Conservation (phyloP, 2,797 vertebrate species). For the Helostoma temminkii region DNA sequence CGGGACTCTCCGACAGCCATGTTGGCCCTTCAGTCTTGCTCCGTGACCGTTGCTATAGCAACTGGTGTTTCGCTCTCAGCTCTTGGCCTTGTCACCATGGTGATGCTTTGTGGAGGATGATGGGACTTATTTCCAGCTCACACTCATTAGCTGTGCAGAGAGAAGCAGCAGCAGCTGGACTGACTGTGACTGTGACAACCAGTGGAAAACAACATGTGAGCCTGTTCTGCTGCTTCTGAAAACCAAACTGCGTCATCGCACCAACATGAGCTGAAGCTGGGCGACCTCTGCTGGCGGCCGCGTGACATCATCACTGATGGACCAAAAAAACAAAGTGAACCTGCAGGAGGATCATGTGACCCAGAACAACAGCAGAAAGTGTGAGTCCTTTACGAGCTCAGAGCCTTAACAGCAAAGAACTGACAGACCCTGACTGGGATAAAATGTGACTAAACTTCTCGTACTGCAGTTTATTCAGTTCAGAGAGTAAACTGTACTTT, state of each 20-base stretch:
- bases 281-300: slow-evolving; percentile 33
- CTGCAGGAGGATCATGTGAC: background rate
- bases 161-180: slow-evolving; percentile 1
- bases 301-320: background rate
- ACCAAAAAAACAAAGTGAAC: background rate
- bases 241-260: slow-evolving; percentile 29
- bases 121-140: slow-evolving; percentile 39
- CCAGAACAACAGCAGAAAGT: too few relatives aligned
- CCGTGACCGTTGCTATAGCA: slow-evolving; percentile 54
- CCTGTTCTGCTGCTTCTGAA: background rate
- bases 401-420: too few relatives aligned
- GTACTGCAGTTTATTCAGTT: too few relatives aligned
- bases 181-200: background rate
- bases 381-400: too few relatives aligned
- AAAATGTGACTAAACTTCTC: too few relatives aligned
- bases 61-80: slow-evolving; percentile 57
- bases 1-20: slow-evolving; percentile 16
- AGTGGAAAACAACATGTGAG: background rate
- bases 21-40: slow-evolving; percentile 27
- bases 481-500: too few relatives aligned
- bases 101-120: slow-evolving; percentile 37
- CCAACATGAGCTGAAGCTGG: slow-evolving; percentile 1
- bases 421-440: too few relatives aligned
- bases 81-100: slow-evolving; percentile 60
- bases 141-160: slow-evolving; percentile 23